phyloP scores from a whole-genome alignment of 2,113 vertebrate genomes.

The Neodon shergylaensis region DNA sequence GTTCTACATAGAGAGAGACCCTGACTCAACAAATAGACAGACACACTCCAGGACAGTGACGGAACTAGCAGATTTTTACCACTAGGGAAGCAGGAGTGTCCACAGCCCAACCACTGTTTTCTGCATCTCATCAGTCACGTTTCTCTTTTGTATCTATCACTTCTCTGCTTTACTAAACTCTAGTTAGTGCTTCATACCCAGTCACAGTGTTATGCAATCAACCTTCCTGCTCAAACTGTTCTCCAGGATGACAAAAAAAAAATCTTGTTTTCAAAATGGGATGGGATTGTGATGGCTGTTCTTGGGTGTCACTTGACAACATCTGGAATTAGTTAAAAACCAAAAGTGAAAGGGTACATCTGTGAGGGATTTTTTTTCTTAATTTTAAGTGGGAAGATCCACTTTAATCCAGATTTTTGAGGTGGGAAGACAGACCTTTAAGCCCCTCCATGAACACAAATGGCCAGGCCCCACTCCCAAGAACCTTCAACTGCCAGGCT shows the following conservation, averaged over 20 bases:
- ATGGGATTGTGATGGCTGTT: neutral
- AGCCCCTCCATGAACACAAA: fast-evolving
- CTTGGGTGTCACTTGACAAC: neutral
- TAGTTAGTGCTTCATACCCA: neutral
- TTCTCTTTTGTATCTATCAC: neutral
- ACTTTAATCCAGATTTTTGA: neutral
- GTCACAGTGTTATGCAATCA: neutral
- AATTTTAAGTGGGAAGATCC: neutral
- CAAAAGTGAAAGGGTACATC: neutral
- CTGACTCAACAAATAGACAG: neutral
- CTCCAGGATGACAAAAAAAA: neutral
- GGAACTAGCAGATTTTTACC: neutral
- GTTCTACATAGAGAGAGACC: neutral
- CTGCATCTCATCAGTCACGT: neutral
- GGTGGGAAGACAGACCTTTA: neutral
- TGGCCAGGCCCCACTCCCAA: neutral
- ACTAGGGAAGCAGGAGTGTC: neutral
- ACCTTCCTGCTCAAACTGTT: neutral
- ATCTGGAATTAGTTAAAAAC: neutral
- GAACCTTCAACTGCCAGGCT: neutral
- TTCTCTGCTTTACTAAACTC: neutral
- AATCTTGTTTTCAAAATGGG: slow-evolving; percentile 25
- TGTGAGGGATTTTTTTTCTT: neutral
- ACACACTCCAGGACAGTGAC: neutral
- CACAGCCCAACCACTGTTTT: neutral